phyloP scores from a whole-genome alignment of 2,113 vertebrate species.

The Tenrec ecaudatus region DNA sequence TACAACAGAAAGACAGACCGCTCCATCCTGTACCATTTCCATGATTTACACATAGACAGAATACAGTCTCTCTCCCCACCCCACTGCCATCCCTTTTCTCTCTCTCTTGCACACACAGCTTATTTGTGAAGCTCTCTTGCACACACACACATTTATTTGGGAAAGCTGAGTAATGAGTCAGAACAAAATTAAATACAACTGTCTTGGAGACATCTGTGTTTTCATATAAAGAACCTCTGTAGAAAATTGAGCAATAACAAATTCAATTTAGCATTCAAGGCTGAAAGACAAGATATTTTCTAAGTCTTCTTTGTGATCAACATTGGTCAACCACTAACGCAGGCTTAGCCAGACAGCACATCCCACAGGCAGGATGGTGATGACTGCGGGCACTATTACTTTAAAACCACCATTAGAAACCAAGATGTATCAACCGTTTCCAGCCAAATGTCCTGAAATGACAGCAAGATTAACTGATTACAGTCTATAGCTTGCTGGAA shows the following conservation, averaged over 20 bases:
- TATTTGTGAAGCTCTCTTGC: too few relatives aligned
- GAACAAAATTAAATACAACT: not conserved
- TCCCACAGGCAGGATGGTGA: not conserved
- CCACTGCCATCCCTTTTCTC: too few relatives aligned
- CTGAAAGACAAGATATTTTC: not conserved
- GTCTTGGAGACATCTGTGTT: not conserved
- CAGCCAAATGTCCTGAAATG: not conserved
- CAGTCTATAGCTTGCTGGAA: not conserved
- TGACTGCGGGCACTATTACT: not conserved
- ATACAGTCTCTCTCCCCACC: too few relatives aligned
- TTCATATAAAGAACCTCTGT: not conserved
- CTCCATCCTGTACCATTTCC: not conserved
- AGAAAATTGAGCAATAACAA: not conserved
- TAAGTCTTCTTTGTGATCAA: not conserved
- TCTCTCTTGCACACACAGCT: not conserved
- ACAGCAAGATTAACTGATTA: not conserved
- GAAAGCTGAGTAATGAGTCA: not conserved
- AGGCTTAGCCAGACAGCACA: not conserved
- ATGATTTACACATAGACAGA: not conserved
- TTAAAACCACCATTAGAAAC: slow-evolving; percentile 12
- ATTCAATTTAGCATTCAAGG: not conserved
- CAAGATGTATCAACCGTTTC: not conserved
- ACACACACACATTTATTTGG: not conserved
- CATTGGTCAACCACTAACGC: not conserved
- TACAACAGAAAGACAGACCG: not conserved